Conservation (phyloP, 2,113 vertebrate species). For the Pygoscelis adeliae region DNA sequence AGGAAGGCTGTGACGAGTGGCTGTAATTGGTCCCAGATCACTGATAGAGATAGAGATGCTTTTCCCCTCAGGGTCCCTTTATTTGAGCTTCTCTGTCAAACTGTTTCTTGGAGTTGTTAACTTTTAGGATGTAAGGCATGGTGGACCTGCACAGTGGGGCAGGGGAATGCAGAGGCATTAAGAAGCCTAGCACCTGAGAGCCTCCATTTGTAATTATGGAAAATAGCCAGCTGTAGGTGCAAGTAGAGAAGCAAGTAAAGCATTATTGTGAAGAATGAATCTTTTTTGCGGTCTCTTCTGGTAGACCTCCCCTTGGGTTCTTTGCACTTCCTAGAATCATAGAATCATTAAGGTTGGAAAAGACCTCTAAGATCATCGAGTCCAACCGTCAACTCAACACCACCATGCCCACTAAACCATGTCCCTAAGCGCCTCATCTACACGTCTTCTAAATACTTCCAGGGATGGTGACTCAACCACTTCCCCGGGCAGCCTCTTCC, state of each 20-base stretch:
- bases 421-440: no score
- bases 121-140: neutral
- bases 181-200: neutral
- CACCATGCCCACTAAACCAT: no score
- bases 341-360: no score
- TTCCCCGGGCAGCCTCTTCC: no score
- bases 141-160: neutral
- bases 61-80: neutral
- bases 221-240: neutral
- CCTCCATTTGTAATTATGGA: neutral
- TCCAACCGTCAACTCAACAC: no score
- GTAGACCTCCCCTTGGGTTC: neutral
- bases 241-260: neutral
- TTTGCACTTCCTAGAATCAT: neutral
- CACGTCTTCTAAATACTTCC: no score
- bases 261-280: neutral
- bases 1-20: neutral
- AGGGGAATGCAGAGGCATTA: neutral
- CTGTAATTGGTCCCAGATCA: neutral
- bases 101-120: neutral
- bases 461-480: no score
- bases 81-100: neutral
- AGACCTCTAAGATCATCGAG: no score
- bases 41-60: neutral
- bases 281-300: neutral